Evolutionary conservation across 2,888 invertebrate species (phyloP).

Genomic region (Agrenia bidenticulata): DNA sequence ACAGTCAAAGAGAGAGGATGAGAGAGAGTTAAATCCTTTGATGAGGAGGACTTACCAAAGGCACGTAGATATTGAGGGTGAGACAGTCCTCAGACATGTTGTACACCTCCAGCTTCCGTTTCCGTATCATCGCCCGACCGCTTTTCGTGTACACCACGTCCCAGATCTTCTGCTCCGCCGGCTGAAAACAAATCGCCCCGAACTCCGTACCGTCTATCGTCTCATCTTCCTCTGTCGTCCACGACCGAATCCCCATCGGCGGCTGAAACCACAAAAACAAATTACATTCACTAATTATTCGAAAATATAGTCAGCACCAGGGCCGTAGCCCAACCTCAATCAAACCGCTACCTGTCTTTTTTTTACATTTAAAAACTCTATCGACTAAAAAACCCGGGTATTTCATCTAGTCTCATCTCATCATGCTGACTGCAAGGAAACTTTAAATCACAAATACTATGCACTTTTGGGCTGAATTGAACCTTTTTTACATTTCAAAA

Average conservation of each 20-base stretch:
- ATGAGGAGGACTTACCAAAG: slow-evolving; percentile 54
- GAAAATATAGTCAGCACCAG: background rate
- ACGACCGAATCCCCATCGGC: slow-evolving; percentile 45
- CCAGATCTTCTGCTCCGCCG: slow-evolving; percentile 54
- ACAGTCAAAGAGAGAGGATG: too few species aligned
- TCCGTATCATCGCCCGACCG: slow-evolving; percentile 33
- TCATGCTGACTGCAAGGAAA: too few species aligned
- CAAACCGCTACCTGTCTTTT: too few species aligned
- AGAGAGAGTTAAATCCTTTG: too few species aligned
- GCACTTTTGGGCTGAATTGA: too few species aligned
- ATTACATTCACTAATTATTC: background rate
- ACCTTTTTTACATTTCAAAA: too few species aligned
- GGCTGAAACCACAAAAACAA: slow-evolving; percentile 49
- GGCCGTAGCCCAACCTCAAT: too few species aligned
- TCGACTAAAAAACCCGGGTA: too few species aligned
- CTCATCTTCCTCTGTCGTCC: slow-evolving; percentile 48
- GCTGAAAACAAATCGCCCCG: slow-evolving; percentile 55
- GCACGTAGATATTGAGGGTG: slow-evolving; percentile 55
- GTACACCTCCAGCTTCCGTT: slow-evolving; percentile 54
- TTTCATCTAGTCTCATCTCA: too few species aligned
- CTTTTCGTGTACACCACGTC: slow-evolving; percentile 51
- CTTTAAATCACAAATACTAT: too few species aligned
- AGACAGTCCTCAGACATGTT: slow-evolving; percentile 56
- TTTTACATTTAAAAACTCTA: too few species aligned
- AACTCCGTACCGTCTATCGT: slow-evolving; percentile 54